These are phyloP conservation scores for Akabosia matsudoensis DNA, from an alignment of 1,140 invertebrate genomes.

Conservation along the genomic window DNA sequence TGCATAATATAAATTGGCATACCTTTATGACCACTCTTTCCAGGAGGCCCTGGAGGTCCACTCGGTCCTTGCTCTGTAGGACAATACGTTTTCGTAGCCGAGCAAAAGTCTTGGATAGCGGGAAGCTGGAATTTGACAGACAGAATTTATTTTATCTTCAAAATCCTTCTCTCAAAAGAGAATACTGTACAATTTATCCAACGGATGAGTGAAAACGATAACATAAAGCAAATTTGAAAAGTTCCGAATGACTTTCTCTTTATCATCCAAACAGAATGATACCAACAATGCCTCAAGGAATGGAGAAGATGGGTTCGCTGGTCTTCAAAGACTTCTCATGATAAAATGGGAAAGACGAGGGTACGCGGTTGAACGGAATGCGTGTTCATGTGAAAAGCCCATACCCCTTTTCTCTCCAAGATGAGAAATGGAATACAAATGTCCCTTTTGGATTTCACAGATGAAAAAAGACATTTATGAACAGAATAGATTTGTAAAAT, in stretches of 20 bases:
- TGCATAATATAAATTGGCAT: not conserved
- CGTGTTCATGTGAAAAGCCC: no score
- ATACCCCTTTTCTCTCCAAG: no score
- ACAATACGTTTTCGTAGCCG: conserved; percentile 73
- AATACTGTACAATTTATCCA: not conserved
- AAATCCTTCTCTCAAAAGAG: no score
- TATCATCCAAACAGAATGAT: not conserved
- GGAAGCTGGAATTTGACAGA: conserved; percentile 57
- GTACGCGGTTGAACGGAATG: no score
- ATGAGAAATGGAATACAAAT: no score
- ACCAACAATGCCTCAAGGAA: not conserved
- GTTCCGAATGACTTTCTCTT: not conserved
- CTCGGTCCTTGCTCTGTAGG: not conserved
- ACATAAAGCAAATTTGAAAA: not conserved
- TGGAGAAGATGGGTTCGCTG: no score
- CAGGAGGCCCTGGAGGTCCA: conserved; percentile 37
- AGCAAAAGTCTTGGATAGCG: conserved; percentile 71
- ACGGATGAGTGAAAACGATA: not conserved
- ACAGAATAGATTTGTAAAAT: not conserved
- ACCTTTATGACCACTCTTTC: conserved; percentile 52
- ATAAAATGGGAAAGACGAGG: no score
- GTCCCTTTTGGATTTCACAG: no score
- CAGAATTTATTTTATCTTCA: conserved; percentile 29
- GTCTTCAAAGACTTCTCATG: no score
- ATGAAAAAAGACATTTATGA: no score